Evolutionary conservation across 2,888 invertebrate species (phyloP).

Genomic region (Xanthorhoe designata): DNA sequence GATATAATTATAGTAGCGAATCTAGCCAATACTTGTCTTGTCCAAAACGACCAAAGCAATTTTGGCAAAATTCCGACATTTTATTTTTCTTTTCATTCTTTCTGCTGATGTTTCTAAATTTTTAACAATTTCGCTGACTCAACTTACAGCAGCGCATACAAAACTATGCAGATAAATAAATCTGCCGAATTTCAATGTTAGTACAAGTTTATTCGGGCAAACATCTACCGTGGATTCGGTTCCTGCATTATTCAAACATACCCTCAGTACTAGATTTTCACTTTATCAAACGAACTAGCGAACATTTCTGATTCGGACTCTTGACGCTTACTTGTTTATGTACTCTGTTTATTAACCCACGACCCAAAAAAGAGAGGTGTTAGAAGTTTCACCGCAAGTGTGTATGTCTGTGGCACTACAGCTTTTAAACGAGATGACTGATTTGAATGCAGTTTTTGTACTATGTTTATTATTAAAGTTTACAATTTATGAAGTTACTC

Average conservation of each 20-base stretch:
- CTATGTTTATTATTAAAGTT: too few species aligned
- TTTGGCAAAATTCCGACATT: not conserved
- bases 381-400: too few species aligned
- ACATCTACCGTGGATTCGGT: slow-evolving; percentile 13
- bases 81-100: not conserved
- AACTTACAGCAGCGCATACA: not conserved
- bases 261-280: slow-evolving; percentile 2
- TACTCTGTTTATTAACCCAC: too few species aligned
- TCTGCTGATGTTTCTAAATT: too few species aligned
- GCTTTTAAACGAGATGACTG: too few species aligned
- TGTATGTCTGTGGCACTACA: too few species aligned
- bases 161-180: slow-evolving; percentile 16
- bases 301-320: not conserved
- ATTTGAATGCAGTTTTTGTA: too few species aligned
- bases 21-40: too few species aligned
- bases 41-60: too few species aligned
- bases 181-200: slow-evolving; percentile 11
- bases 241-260: slow-evolving; percentile 24
- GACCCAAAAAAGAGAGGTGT: too few species aligned
- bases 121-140: not conserved
- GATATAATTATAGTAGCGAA: too few species aligned
- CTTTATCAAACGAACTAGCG: not conserved
- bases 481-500: too few species aligned
- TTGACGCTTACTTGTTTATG: not conserved
- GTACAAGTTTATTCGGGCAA: slow-evolving; percentile 21